phyloP scores from a whole-genome alignment of 2,888 invertebrate genomes.

The Epistrophella euchroma region DNA sequence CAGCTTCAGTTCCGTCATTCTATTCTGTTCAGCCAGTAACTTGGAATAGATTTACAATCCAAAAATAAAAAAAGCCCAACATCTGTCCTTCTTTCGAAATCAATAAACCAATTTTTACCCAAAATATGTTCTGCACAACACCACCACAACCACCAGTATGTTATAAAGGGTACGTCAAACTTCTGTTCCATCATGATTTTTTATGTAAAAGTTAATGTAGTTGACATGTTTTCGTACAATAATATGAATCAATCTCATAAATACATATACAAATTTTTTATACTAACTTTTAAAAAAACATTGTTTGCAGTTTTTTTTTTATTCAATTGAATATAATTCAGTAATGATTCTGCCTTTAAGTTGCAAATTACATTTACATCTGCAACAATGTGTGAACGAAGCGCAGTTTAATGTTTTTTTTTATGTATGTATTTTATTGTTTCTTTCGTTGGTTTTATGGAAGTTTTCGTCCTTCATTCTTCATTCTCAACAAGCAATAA shows the following conservation, averaged over 20 bases:
- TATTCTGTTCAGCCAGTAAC: no score
- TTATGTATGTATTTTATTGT: neutral
- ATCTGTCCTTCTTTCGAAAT: no score
- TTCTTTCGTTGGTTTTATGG: neutral
- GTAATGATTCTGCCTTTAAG: conserved; percentile 9
- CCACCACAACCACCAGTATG: neutral
- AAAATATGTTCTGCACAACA: neutral
- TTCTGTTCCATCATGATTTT: neutral
- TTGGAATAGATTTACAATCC: neutral
- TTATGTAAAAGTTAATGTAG: neutral
- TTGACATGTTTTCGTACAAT: neutral
- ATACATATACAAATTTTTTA: neutral
- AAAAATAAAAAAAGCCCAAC: no score
- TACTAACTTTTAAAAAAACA: neutral
- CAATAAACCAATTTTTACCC: no score
- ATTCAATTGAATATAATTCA: neutral
- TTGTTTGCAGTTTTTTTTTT: neutral
- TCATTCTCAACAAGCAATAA: neutral
- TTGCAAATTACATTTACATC: neutral
- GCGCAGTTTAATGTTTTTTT: neutral
- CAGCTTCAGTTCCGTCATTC: no score
- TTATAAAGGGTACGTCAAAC: no score
- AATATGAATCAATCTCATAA: neutral
- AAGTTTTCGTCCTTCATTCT: neutral
- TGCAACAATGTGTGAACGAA: neutral